Evolutionary conservation across 2,797 vertebrate genomes (phyloP), one percentile per base, ranked within the genome.

Genomic region (Oreonectes daqikongensis): DNA sequence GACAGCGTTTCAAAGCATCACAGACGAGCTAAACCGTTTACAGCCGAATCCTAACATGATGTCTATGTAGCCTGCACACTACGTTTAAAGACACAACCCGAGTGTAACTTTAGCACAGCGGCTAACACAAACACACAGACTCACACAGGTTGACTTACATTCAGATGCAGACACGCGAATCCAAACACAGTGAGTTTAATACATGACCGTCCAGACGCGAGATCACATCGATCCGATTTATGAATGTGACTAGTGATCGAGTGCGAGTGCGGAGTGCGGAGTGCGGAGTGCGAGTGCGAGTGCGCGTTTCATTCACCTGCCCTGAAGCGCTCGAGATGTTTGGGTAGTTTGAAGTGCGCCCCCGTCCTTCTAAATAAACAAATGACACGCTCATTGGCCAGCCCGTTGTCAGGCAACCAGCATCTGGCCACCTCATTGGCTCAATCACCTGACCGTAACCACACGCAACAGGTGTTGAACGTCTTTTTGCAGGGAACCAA

Each of bases 371-470:
- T 72, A 1, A 77, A 75, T 15, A 2, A 88, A 69, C 79, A 90
- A 91, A 40, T 83, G 5, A 11, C 28, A 1, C 48, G 55, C 61
- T 88, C 79, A 92, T 92, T 92, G 91, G 92, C 81, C 35, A 85
- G 30, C 0, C 12, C 28, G 90, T 91, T 82, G 90, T 71, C 78
- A 75, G 55, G 90, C 87, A 86, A 87, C 85, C 82, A 93, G 87
- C 85, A 84, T 80, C 50, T 12, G 70, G 65, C 26, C 22, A 57
- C 69, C 3, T 1, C 61, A 92, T 93, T 93, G 92, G 92, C 74
- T 52, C 59, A 22, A 48, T 11, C 22, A 11, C 38, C 35, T 66
- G 24, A 7, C 26, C 22, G 14, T 57, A 9, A 46, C 9, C 0
- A 68, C 42, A 69, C 5, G 42, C 55, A 40, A 61, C 65, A 76